Evolutionary conservation across 2,888 invertebrate genomes (phyloP).

Genomic region (Tachystola acroxantha): DNA sequence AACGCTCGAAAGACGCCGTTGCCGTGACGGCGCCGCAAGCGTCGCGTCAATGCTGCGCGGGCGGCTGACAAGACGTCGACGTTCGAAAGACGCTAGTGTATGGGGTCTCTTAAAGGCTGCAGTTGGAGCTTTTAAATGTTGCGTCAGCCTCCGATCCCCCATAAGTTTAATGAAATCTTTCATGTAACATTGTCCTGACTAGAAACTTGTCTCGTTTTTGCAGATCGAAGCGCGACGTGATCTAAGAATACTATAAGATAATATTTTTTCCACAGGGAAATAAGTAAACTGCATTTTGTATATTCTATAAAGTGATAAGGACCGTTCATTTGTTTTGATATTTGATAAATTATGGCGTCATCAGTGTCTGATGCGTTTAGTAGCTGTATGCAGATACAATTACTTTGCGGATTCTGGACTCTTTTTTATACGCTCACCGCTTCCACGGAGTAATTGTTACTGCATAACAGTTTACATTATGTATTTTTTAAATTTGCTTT

Average conservation of each 20-base stretch:
- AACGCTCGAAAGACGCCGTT: no score
- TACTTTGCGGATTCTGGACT: conserved; percentile 73
- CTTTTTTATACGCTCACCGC: conserved; percentile 75
- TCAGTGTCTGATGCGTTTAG: conserved; percentile 69
- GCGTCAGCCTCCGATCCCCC: no score
- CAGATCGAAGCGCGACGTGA: conserved; percentile 78
- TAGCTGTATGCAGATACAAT: conserved; percentile 63
- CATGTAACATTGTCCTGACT: no score
- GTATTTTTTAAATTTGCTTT: conserved; percentile 66
- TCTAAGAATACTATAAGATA: conserved; percentile 78
- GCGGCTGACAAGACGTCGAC: no score
- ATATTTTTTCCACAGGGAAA: conserved; percentile 79
- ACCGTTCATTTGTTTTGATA: conserved; percentile 77
- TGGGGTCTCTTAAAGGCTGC: no score
- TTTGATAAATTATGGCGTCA: conserved; percentile 73
- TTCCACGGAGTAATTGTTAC: conserved; percentile 70
- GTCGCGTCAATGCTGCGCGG: no score
- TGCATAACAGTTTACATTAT: conserved; percentile 58
- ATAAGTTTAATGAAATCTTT: no score
- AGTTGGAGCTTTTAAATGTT: no score
- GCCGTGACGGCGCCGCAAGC: no score
- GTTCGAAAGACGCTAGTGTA: no score
- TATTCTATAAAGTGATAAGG: conserved; percentile 79
- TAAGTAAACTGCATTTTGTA: conserved; percentile 80
- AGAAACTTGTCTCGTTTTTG: conserved; percentile 25